phyloP scores from a whole-genome alignment of 2,113 vertebrate genomes.

The Phasianus colchicus region DNA sequence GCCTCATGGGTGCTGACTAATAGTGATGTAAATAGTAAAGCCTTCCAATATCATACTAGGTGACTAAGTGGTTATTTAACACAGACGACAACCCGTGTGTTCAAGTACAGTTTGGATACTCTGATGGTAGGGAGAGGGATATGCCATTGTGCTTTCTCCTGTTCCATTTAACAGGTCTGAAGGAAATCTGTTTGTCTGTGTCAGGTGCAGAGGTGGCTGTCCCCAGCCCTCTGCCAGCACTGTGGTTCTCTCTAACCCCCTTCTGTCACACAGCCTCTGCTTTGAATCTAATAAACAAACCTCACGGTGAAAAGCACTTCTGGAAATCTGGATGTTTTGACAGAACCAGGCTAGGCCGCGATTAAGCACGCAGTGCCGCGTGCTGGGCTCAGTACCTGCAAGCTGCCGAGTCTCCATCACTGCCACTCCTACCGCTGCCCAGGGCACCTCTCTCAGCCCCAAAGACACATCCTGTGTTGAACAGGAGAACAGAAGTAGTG shows the following conservation, averaged over 20 bases:
- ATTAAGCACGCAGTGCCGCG: not conserved
- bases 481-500: not conserved
- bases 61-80: not conserved
- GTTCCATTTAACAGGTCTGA: not conserved
- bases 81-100: not conserved
- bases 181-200: not conserved
- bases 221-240: not conserved
- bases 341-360: slow-evolving; percentile 32
- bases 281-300: slow-evolving; percentile 50
- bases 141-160: not conserved
- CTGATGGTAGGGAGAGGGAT: not conserved
- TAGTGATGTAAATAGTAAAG: not conserved
- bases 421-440: fast-evolving
- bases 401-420: not conserved
- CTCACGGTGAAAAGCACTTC: not conserved
- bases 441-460: not conserved
- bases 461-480: not conserved
- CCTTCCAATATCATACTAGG: not conserved
- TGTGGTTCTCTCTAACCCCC: slow-evolving; percentile 1
- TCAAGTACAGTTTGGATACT: not conserved
- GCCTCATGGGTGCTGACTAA: not conserved
- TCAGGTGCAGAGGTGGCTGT: not conserved
- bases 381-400: not conserved
- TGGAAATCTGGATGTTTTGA: slow-evolving; percentile 36
- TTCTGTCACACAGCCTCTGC: slow-evolving; percentile 48